Evolutionary conservation across 1,140 invertebrate genomes (phyloP).

Genomic region (Heliothis subflexa): DNA sequence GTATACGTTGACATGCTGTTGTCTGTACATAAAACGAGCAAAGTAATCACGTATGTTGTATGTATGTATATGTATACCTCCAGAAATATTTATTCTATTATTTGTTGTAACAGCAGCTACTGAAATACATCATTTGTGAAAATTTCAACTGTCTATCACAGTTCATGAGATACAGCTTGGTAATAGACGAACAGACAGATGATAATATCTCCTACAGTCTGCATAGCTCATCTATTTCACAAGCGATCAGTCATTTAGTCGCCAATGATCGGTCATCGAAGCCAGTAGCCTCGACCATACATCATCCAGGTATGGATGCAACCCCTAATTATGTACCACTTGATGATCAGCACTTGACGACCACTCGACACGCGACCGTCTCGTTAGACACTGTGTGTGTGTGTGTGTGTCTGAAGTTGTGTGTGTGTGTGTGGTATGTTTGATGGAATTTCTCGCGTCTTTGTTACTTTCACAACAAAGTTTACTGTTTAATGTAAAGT

Average conservation of each 20-base stretch:
- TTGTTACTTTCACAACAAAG: constrained; percentile 24
- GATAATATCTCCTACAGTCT: too few relatives aligned
- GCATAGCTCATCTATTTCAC: not conserved
- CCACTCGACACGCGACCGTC: not conserved
- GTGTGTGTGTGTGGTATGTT: not conserved
- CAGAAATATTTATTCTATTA: too few relatives aligned
- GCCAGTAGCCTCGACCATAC: too few relatives aligned
- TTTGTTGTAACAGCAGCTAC: too few relatives aligned
- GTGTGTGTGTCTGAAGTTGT: not conserved
- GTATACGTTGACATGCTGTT: too few relatives aligned
- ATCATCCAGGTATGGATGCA: constrained; percentile 9
- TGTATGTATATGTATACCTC: too few relatives aligned
- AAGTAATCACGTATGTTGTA: too few relatives aligned
- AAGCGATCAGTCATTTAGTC: constrained; percentile 10
- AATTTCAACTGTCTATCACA: too few relatives aligned
- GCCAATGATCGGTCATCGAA: not conserved
- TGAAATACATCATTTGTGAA: too few relatives aligned
- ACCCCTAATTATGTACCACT: constrained; percentile 18
- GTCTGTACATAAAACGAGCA: too few relatives aligned
- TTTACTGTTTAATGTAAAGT: not conserved
- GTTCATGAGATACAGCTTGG: too few relatives aligned
- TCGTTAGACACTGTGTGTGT: constrained; percentile 1
- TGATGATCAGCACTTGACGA: constrained; percentile 1
- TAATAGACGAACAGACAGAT: too few relatives aligned
- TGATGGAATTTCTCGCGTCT: constrained; percentile 14